Evolutionary conservation across 2,888 invertebrate genomes (phyloP), one percentile per base, ranked within the genome.

Genomic region (Volucella inflata): DNA sequence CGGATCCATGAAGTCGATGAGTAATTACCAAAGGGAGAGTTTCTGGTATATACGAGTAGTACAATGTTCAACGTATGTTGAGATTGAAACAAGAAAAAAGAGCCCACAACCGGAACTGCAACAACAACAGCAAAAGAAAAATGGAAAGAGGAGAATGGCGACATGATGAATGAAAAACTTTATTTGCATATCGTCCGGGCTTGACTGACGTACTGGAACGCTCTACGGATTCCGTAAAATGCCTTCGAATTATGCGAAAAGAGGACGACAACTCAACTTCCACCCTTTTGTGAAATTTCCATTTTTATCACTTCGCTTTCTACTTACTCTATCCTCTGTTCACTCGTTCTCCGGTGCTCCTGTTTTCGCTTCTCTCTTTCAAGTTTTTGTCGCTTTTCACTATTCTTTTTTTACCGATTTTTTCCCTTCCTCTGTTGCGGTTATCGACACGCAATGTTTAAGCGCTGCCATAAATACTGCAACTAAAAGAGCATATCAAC

Each of bases 291-390:
- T 76, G 67, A 59, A 30, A 48, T 84, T 84, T 50, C 62, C 53
- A 57, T 80, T 85, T 77, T 80, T 84, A 80, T 80, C 75, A 71
- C 79, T 71, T 79, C 59, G 71, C 67, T 71, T 70, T 75, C 36
- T 65, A 30, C 68, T 55, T 46, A 30, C 48, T 53, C 11, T 36
- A 6, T 6, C 6, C 30, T 6, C 30, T 30, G 4, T 30, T 6
- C 6, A 3, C 30, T 6, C 30, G 30, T 30, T 6, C 6, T 0
- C 4, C 30, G 30, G 6, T 65, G 1, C 11, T 36, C 16, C 38
- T 1, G 48, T 16, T 36, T n/a, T n/a, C n/a, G n/a, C n/a, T n/a
- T n/a, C n/a, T n/a, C n/a, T n/a, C 8, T 50, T 59, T 44, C 42
- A 36, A 48, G 57, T 75, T 55, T 60, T 59, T 40, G 53, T 59